Evolutionary conservation across 2,888 invertebrate genomes (phyloP).

Genomic region (Tetrapedia diversipes): DNA sequence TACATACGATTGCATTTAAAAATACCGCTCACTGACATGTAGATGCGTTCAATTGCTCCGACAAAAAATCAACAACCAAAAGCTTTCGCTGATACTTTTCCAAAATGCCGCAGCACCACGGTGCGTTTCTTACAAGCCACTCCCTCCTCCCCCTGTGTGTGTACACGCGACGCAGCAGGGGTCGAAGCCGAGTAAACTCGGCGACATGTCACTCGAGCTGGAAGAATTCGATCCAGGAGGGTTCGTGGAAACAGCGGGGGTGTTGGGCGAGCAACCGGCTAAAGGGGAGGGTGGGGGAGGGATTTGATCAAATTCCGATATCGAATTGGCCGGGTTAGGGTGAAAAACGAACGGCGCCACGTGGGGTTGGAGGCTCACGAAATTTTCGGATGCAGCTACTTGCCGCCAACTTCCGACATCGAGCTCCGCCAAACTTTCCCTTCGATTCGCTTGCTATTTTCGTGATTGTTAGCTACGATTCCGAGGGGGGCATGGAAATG

Average conservation of each 20-base stretch:
- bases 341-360: slow-evolving; percentile 46
- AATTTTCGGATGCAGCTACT: slow-evolving; percentile 67
- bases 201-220: slow-evolving; percentile 82
- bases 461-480: slow-evolving; percentile 43
- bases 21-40: too few relatives aligned
- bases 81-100: too few relatives aligned
- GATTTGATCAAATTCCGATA: slow-evolving; percentile 81
- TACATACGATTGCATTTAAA: too few relatives aligned
- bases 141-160: too few relatives aligned
- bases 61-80: too few relatives aligned
- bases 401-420: slow-evolving; percentile 41
- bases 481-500: slow-evolving; percentile 15
- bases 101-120: too few relatives aligned
- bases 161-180: slow-evolving; percentile 11
- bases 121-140: slow-evolving; percentile 43
- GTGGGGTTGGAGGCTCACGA: slow-evolving; percentile 53
- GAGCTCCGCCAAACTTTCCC: slow-evolving; percentile 2
- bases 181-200: slow-evolving; percentile 76
- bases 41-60: too few relatives aligned
- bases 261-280: slow-evolving; percentile 16
- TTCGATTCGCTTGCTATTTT: slow-evolving; percentile 2
- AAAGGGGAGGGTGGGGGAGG: slow-evolving; percentile 66
- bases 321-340: slow-evolving; percentile 75
- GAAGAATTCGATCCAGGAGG: slow-evolving; percentile 81
- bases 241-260: slow-evolving; percentile 57